Conservation (phyloP, 92 coral and sea anemone species). For the Galaxea fascicularis region DNA sequence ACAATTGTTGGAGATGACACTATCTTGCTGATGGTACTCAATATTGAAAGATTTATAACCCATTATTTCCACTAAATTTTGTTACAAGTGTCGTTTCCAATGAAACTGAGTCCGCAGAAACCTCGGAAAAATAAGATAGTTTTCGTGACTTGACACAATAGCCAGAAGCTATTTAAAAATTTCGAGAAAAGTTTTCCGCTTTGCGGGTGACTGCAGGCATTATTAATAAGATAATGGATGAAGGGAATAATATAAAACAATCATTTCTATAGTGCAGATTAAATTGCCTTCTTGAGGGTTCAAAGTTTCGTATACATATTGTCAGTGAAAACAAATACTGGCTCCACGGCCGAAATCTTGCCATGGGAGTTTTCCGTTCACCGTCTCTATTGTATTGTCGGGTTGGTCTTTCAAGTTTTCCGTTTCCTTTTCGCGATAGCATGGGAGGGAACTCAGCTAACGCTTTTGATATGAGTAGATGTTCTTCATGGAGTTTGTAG, state of each 20-base stretch:
- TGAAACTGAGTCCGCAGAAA: not conserved
- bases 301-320: slow-evolving; percentile 58
- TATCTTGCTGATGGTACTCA: not conserved
- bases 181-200: slow-evolving; percentile 32
- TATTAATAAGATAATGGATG: slow-evolving; percentile 39
- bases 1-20: not conserved
- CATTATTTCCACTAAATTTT: not conserved
- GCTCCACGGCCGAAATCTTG: not conserved
- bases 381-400: not conserved
- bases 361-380: not conserved
- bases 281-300: slow-evolving; percentile 36
- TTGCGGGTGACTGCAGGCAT: slow-evolving; percentile 39
- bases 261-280: slow-evolving; percentile 45
- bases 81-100: not conserved
- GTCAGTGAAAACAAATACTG: slow-evolving; percentile 29
- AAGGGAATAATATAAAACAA: slow-evolving; percentile 37
- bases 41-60: not conserved
- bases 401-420: slow-evolving; percentile 26
- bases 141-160: slow-evolving; percentile 39
- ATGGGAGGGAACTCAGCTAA: not conserved
- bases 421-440: slow-evolving; percentile 15
- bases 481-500: not conserved
- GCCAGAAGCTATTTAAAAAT: slow-evolving; percentile 4
- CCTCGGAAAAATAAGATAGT: not conserved
- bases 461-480: not conserved